Evolutionary conservation across 2,113 vertebrate genomes (phyloP).

Genomic region (Stigmatopora nigra): DNA sequence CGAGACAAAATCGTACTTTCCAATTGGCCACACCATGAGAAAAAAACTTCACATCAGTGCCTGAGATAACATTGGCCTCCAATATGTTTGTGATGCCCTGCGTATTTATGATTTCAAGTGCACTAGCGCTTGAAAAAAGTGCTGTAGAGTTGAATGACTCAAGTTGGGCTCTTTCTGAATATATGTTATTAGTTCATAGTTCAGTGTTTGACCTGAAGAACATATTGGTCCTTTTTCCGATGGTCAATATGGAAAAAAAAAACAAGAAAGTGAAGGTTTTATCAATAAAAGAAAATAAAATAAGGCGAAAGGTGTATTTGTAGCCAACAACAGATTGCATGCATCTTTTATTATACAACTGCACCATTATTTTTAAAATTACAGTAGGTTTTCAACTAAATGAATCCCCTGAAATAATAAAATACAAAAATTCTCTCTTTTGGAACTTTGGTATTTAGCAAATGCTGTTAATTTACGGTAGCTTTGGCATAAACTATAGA

Average conservation of each 20-base stretch:
- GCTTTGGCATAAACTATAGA: not conserved
- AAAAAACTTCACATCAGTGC: constrained; percentile 34
- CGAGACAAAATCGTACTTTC: constrained; percentile 39
- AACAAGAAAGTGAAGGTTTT: not conserved
- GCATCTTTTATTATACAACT: no score
- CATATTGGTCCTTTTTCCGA: constrained; percentile 13
- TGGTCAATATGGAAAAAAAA: constrained; percentile 17
- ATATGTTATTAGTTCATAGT: constrained; percentile 17
- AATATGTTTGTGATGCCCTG: constrained; percentile 17
- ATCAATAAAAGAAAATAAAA: no score
- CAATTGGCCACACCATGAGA: constrained; percentile 34
- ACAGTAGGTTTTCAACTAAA: no score
- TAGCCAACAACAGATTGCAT: no score
- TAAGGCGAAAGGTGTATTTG: no score
- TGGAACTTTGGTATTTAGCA: not conserved
- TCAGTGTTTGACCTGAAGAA: constrained; percentile 11
- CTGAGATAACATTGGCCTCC: constrained; percentile 33
- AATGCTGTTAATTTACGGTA: not conserved
- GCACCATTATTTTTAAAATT: no score
- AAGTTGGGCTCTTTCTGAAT: constrained; percentile 9
- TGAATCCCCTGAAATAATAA: no score
- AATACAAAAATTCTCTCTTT: no score
- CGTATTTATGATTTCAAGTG: constrained; percentile 20
- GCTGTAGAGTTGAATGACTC: constrained; percentile 3
- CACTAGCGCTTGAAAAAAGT: constrained; percentile 22